Evolutionary conservation across 2,797 vertebrate species (phyloP), one percentile per base, ranked within the genome.

Genomic region (Hoplostethus mediterraneus): DNA sequence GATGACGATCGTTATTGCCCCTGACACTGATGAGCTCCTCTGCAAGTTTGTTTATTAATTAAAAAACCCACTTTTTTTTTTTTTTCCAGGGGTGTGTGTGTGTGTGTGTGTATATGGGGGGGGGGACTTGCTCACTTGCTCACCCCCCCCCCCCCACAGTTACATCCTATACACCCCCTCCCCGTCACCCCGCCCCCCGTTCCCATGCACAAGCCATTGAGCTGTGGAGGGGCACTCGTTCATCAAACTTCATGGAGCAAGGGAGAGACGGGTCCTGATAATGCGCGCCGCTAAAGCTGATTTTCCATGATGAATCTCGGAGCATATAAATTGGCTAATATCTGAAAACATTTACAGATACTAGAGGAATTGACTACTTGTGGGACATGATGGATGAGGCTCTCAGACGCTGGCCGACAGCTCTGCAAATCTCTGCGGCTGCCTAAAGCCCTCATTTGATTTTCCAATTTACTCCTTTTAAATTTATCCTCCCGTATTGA

Each of bases 321-420:
- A 98, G 98, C 97, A 99, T 99, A 99, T 99, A 99, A 99, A 99
- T 99, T 99, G 98, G 98, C 98, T 99, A 99, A 99, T 99, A 99
- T 99, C 98, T 99, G 97, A 99, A 99, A 99, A 99, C 98, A 99
- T 99, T 99, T 99, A 99, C 98, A 99, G 97, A 99, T 98, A 99
- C 97, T 98, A 96, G 97, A 99, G 97, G 97, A 98, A 99, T 98
- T 98, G 97, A 99, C 97, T 99, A 98, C 97, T 99, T 98, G 97
- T 97, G 96, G 96, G 96, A 96, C 96, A 96, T 99, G 98, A 99
- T 99, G 96, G 97, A 99, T 99, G 98, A 97, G 96, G 95, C 97
- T 96, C 96, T 95, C 96, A 96, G 95, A 98, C 95, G 94, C 96
- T 93, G 94, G 96, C 95, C 96, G 98, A 99, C 98, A 98, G 98